These are phyloP conservation scores for Rhinogobius similis DNA, from an alignment of 2,113 vertebrate genomes.

Conservation along the genomic window DNA sequence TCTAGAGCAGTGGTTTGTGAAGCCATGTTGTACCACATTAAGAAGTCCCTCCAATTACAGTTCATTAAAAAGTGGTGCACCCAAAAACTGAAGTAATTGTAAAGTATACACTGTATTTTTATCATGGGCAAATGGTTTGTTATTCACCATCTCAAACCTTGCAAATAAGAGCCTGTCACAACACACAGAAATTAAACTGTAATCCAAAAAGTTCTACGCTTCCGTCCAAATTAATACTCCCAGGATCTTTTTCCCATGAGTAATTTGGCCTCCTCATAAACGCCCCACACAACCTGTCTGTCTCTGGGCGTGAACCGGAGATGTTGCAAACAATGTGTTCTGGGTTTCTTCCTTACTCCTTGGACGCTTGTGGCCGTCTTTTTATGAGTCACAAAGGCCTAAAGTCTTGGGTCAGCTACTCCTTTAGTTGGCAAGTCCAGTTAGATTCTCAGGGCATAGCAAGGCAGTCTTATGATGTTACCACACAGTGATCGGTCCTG, in stretches of 20 bases:
- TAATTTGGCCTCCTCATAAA: constrained; percentile 44
- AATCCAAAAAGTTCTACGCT: constrained; percentile 31
- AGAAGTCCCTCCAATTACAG: background rate
- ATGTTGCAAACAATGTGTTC: background rate
- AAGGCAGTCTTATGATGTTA: constrained; percentile 12
- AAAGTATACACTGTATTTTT: background rate
- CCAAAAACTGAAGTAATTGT: constrained; percentile 6
- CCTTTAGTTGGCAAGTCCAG: background rate
- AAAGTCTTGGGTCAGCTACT: constrained; percentile 12
- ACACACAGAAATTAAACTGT: constrained; percentile 41
- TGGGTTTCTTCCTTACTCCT: constrained; percentile 11
- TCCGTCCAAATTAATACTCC: constrained; percentile 43
- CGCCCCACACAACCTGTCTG: constrained; percentile 11
- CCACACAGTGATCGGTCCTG: background rate
- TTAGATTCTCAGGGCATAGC: background rate
- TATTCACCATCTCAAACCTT: constrained; percentile 14
- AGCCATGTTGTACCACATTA: constrained; percentile 30
- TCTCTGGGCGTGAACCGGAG: constrained; percentile 21
- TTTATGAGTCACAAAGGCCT: constrained; percentile 18
- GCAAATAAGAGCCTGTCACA: constrained; percentile 46
- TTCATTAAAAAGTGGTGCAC: constrained; percentile 14
- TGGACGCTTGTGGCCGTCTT: constrained; percentile 8
- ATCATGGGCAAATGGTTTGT: constrained; percentile 17
- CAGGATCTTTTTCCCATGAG: constrained; percentile 14
- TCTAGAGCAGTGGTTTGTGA: constrained; percentile 41